Base-by-base conservation (phyloP, 2,113 vertebrate species). In the Chunga burmeisteri region DNA sequence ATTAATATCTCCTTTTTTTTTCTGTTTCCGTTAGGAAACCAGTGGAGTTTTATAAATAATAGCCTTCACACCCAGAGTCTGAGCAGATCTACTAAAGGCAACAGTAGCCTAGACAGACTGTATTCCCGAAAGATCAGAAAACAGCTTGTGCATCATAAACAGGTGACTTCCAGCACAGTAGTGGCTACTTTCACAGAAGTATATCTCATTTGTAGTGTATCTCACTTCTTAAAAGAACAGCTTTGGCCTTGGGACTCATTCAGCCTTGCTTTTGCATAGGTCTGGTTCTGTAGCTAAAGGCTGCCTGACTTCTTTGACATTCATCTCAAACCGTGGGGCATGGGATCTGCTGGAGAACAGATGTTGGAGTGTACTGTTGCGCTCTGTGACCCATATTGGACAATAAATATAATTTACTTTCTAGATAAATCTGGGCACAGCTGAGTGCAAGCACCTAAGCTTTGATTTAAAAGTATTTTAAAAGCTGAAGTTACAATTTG, bases 31-130 rank as follows among this genome's bases (percentile, higher is more conserved):
- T 7, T 95, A 99, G 99, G 99, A 86, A 99, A 99, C 96, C 99
- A 99, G 91, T 99, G 99, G 99, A 99, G 99, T 98, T 99, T 99
- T 96, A 99, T 99, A 97, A 99, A 99, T 91, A 99, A 99, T 94
- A 99, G 98, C 94, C 98, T 99, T 78, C 99, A 99, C 91, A 99
- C 99, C 67, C 99, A 99, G 96, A 99, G 97, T 94, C 98, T 99
- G 73, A 99, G 94, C 97, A 98, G 99, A 80, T 98, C 99, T 30
- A 98, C 99, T 81, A 99, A 99, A 98, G 99, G 99, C 96, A 99
- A 97, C 98, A 99, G 99, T 97, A 99, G 99, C 93, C 98, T 99
- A 42, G 99, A 99, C 52, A 98, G 99, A 40, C 98, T 99, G 58
- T 99, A 99, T 94, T 99, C 99, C 42, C 98, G 99, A 93, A 99